Base-by-base conservation (phyloP, 2,797 vertebrate species). In the Amniataba percoides region DNA sequence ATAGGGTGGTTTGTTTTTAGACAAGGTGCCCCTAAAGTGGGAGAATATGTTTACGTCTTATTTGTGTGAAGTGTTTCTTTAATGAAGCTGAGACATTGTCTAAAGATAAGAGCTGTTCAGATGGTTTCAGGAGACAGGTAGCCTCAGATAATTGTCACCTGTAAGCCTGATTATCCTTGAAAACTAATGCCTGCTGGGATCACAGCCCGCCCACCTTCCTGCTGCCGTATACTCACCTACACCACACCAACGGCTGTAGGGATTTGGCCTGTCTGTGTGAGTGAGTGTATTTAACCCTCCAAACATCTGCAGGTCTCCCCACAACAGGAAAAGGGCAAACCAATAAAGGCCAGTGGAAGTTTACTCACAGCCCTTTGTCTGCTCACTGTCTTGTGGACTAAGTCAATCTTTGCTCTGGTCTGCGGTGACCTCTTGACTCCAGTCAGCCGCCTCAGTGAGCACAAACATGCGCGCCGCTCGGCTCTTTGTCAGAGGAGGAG, bases 361-460 rank as follows among this genome's bases (percentile, higher is more conserved):
- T 95, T 94, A 94, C 93, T 95, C 93, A 94, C 90, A 90, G 88
- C 76, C 73, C 91, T 89, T 92, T 94, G 93, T 93, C 85, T 93
- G 87, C 89, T 86, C 19, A 46, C 85, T 85, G 85, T 83, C 86
- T 88, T 93, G 93, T 94, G 88, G 88, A 89, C 93, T 90, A 57
- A 93, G 94, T 93, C 92, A 95, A 95, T 94, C 93, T 95, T 95
- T 94, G 73, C 92, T 90, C 87, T 92, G 79, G 73, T 86, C 86
- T 87, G 72, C 80, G 16, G 58, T 92, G 92, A 95, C 94, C 94
- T 92, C 91, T 93, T 93, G 91, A 95, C 94, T 91, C 87, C 63
- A 64, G 71, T 71, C 78, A 74, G 82, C 84, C 84, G 76, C 70
- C 73, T 70, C 74, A 88, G 69, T 48, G 76, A 83, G 71, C 67